Evolutionary conservation across 1,140 invertebrate genomes (phyloP).

Genomic region (Drosophila repleta): DNA sequence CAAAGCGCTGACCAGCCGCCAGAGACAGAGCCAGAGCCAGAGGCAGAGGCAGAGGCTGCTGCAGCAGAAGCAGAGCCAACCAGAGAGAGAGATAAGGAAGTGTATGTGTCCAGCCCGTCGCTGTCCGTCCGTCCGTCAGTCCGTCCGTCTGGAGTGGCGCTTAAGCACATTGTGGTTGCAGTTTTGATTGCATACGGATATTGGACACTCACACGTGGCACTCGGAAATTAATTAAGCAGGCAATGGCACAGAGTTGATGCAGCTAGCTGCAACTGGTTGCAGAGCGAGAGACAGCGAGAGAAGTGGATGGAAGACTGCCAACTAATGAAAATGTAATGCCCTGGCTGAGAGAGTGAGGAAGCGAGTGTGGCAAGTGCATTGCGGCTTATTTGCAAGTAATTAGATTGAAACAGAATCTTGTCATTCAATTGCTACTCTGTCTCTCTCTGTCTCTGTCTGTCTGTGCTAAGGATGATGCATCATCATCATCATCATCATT

Average conservation of each 20-base stretch:
- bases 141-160: slow-evolving; percentile 23
- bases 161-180: slow-evolving; percentile 48
- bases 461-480: slow-evolving; percentile 11
- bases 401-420: slow-evolving; percentile 49
- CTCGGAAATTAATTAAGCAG: slow-evolving; percentile 75
- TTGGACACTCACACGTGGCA: slow-evolving; percentile 76
- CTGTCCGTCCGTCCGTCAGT: background rate
- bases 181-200: slow-evolving; percentile 61
- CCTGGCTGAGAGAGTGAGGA: slow-evolving; percentile 10
- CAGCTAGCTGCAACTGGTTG: slow-evolving; percentile 28
- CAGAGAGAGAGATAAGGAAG: slow-evolving; percentile 41
- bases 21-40: too few species aligned
- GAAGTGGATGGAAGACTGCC: background rate
- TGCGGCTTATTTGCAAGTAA: slow-evolving; percentile 58
- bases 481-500: slow-evolving; percentile 45
- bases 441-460: background rate
- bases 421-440: slow-evolving; percentile 8
- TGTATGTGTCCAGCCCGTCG: background rate
- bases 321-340: slow-evolving; percentile 74
- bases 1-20: slow-evolving; percentile 46
- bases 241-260: slow-evolving; percentile 7
- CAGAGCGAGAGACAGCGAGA: slow-evolving; percentile 1
- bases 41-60: background rate
- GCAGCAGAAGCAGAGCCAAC: background rate
- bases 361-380: slow-evolving; percentile 19